Base-by-base conservation (phyloP, 2,797 vertebrate species). In the Sternarchorhynchus goeldii region DNA sequence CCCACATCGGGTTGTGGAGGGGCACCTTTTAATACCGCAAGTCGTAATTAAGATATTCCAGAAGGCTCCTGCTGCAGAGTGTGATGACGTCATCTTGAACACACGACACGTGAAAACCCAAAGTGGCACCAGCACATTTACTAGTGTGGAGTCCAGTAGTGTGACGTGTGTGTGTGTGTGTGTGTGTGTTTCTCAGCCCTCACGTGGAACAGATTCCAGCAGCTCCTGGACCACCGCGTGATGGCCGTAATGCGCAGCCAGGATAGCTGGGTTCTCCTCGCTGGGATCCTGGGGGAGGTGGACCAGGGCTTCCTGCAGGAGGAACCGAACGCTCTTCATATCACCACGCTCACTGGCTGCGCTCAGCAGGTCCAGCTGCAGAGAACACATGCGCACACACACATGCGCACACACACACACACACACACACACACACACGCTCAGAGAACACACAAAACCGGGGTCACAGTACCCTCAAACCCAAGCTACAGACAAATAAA, bases 201-300 rank as follows among this genome's bases (percentile, higher is more conserved):
- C 89, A 97, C 96, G 94, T 65, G 87, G 90, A 62, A 97, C 79
- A 4, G 95, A 94, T 86, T 96, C 94, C 58, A 99, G 93, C 73
- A 99, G 89, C 76, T 96, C 93, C 71, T 90, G 93, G 67, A 95
- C 93, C 4, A 97, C 2, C 0, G 88, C 83, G 6, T 87, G 79
- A 60, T 96, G 94, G 31, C 97, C 97, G 2, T 90, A 92, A 82
- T 93, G 92, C 0, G 96, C 94, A 0, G 97, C 97, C 76, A 96
- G 82, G 83, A 98, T 92, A 0, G 94, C 96, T 0, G 97, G 95
- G 66, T 98, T 95, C 82, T 89, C 91, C 36, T 94, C 91, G 0
- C 86, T 93, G 3, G 93, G 95, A 62, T 97, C 95, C 0, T 87
- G 92, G 0, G 94, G 92, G 2, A 97, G 81, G 17, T 86, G 6